Conservation (phyloP, 2,888 invertebrate species). For the Melikaiella ostensackeni region DNA sequence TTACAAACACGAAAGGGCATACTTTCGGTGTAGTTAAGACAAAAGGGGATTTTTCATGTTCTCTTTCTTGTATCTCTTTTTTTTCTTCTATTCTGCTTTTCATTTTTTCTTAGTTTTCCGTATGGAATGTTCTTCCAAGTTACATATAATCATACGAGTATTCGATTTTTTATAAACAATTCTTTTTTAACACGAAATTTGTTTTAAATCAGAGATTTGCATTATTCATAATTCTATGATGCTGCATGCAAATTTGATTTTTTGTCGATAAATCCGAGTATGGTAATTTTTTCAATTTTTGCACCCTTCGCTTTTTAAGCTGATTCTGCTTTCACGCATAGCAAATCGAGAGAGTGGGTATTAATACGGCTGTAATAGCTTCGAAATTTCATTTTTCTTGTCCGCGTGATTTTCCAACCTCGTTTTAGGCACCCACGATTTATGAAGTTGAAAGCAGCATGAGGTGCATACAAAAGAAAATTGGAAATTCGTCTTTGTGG, state of each 20-base stretch:
- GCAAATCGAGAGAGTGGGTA: neutral
- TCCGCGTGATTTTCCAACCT: conserved; percentile 2
- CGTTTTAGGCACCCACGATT: neutral
- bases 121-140: no score
- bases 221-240: neutral
- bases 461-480: neutral
- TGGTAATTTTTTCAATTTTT: conserved; percentile 5
- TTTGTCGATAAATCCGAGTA: neutral
- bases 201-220: neutral
- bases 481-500: no score
- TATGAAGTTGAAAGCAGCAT: conserved; percentile 1
- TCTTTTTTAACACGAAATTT: neutral
- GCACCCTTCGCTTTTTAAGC: neutral
- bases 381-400: neutral
- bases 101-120: no score
- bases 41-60: no score
- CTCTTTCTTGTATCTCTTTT: no score
- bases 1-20: no score
- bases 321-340: neutral
- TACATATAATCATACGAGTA: no score
- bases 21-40: no score
- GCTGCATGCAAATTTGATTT: neutral
- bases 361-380: neutral
- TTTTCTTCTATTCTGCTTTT: no score
- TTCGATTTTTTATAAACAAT: no score